A percentile compares a stretch with the other conserved stretches of the same genome.
Conservation (phyloP, 2,888 invertebrate species). For the Diaprepes abbreviatus region DNA sequence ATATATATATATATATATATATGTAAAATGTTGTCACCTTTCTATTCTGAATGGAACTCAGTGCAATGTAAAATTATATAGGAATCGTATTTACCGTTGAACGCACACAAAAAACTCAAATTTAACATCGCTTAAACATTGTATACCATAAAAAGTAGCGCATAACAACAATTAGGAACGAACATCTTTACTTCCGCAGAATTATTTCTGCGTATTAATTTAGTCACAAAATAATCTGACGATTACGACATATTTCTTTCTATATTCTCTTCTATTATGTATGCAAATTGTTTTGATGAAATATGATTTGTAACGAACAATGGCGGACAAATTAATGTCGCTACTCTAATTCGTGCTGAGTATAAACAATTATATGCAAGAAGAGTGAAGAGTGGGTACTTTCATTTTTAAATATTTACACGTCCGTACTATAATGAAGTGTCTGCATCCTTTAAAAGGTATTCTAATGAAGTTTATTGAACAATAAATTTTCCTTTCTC, state of each 20-base stretch:
- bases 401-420: slow-evolving; percentile 40
- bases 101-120: too few species aligned
- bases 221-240: too few species aligned
- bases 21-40: too few species aligned
- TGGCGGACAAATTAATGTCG: not conserved
- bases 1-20: too few species aligned
- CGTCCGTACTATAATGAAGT: slow-evolving; percentile 9
- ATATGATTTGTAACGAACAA: slow-evolving; percentile 13
- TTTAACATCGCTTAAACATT: too few species aligned
- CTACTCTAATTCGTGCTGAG: slow-evolving; percentile 7
- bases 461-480: not conserved
- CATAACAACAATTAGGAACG: not conserved
- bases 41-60: too few species aligned
- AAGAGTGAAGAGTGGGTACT: slow-evolving; percentile 24
- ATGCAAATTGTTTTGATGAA: slow-evolving; percentile 12
- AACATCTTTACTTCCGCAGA: not conserved
- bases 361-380: not conserved
- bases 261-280: too few species aligned
- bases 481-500: not conserved
- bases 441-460: slow-evolving; percentile 4
- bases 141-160: not conserved
- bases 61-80: too few species aligned
- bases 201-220: not conserved
- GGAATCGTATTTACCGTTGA: too few species aligned
- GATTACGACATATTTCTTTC: too few species aligned